A percentile compares a stretch with the other conserved stretches of the same genome.
Evolutionary conservation across 2,888 invertebrate genomes (phyloP).

Genomic region (Idaea straminata): DNA sequence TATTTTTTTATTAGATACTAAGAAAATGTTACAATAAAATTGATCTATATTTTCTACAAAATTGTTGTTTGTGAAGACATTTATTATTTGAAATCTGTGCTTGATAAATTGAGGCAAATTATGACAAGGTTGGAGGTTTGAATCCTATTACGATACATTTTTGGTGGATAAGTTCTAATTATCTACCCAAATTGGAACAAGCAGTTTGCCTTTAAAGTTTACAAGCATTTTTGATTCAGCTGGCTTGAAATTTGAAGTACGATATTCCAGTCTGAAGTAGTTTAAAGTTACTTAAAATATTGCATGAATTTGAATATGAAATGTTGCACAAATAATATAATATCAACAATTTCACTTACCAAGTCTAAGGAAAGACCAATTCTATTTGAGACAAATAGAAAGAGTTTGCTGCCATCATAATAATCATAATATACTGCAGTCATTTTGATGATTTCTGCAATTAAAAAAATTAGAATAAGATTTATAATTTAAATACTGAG

Average conservation of each 20-base stretch:
- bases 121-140: no score
- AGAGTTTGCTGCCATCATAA: constrained; percentile 86
- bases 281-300: constrained; percentile 3
- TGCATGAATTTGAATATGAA: not conserved
- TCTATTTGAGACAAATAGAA: constrained; percentile 84
- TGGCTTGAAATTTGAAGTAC: not conserved
- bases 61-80: no score
- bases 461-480: not conserved
- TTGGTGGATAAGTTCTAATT: not conserved
- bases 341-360: constrained; percentile 74
- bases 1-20: no score
- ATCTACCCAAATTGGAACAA: constrained; percentile 8
- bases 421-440: constrained; percentile 62
- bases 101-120: no score
- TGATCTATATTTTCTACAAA: no score
- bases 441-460: constrained; percentile 36
- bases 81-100: no score
- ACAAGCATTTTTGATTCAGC: constrained; percentile 4
- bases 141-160: no score
- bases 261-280: not conserved
- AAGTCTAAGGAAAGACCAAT: constrained; percentile 88
- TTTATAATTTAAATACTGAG: not conserved
- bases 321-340: not conserved
- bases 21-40: no score
- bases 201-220: constrained; percentile 8